These are phyloP conservation scores for Lontra canadensis DNA, from an alignment of 2,113 vertebrate genomes.

Conservation along the genomic window DNA sequence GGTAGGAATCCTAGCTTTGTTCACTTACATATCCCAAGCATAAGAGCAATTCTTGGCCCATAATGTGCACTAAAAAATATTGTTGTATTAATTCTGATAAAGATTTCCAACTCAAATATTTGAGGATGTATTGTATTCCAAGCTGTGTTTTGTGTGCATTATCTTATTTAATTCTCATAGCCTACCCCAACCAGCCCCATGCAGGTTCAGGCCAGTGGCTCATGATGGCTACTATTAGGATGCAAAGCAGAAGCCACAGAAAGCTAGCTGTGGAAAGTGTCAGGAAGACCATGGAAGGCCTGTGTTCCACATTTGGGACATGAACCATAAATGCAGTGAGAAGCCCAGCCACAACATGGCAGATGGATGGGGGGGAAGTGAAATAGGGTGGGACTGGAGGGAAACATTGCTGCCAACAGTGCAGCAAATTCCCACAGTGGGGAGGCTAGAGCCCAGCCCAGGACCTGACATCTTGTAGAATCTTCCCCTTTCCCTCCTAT, in stretches of 20 bases:
- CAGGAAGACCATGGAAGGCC: neutral
- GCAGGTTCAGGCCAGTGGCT: neutral
- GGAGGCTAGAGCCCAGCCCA: too few relatives aligned
- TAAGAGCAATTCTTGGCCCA: neutral
- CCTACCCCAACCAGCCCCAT: neutral
- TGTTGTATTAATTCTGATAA: neutral
- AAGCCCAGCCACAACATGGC: accelerated
- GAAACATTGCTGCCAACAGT: accelerated
- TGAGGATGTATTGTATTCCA: neutral
- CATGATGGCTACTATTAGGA: accelerated
- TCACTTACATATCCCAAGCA: neutral
- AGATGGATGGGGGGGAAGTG: accelerated
- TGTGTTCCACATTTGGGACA: accelerated
- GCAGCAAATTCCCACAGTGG: neutral
- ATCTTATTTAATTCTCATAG: conserved; percentile 34
- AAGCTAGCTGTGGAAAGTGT: neutral
- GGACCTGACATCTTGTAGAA: accelerated
- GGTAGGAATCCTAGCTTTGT: neutral
- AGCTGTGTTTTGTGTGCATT: neutral
- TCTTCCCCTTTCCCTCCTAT: neutral
- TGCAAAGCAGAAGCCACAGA: accelerated
- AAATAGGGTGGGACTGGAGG: accelerated
- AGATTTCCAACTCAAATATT: neutral
- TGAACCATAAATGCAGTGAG: accelerated
- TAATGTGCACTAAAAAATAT: neutral